Evolutionary conservation across 2,888 invertebrate genomes (phyloP), one percentile per base, ranked within the genome.

Genomic region (Autographa gamma): DNA sequence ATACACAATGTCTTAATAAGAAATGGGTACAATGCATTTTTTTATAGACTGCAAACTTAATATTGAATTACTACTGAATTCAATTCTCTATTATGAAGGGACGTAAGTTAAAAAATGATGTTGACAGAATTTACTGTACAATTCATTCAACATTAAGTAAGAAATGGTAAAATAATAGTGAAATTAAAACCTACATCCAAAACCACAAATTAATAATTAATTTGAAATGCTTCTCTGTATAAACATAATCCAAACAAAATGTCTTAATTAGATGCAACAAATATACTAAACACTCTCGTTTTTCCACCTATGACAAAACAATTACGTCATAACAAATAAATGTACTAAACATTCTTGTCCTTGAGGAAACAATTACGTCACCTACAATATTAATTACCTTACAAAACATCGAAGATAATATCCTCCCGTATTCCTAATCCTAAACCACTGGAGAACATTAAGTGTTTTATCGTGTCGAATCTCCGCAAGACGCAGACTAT

Each of bases 311-410:
- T n/a, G 1, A n/a, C 48, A n/a, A n/a, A 48, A 48, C 48, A 48
- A 38, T 38, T 48, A 48, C 48, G n/a, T 7, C 4, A n/a, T n/a
- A n/a, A n/a, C n/a, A n/a, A n/a, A n/a, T n/a, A n/a, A n/a, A 16
- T 48, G n/a, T 48, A n/a, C 43, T 13, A 41, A 48, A 48, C 48
- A n/a, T n/a, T n/a, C n/a, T 6, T 14, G n/a, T n/a, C 7, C 6
- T 16, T n/a, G 1, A n/a, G n/a, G n/a, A n/a, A 48, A 48, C 48
- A 48, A 38, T 38, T 48, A 48, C 48, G n/a, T 7, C 4, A n/a
- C 48, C 48, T 48, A 48, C n/a, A 48, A 48, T 48, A 48, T 48
- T 48, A 48, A 48, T 48, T 48, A 48, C 48, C n/a, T n/a, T n/a
- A n/a, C n/a, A 48, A 41, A 48, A 48, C n/a, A 14, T n/a, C 48